Base-by-base conservation (phyloP, 1,140 invertebrate genomes). In the Drosophila neocordata region DNA sequence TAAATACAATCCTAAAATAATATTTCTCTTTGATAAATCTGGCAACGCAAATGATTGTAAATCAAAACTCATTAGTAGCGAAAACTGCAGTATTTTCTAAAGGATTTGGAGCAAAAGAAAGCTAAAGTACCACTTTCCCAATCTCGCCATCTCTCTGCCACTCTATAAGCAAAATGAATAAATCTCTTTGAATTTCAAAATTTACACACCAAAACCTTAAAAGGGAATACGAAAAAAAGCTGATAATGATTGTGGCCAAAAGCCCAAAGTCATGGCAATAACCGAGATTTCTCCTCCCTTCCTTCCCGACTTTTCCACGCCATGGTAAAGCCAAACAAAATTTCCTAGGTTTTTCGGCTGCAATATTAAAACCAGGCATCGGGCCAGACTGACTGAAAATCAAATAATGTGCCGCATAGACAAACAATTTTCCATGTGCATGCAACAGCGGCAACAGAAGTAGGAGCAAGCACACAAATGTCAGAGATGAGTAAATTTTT, bases 231-330 rank as follows among this genome's bases (percentile, higher is more conserved):
- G 5, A 78, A 79, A 70, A 65, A 87, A 85, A 84, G 87, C 81
- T 85, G 82, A 85, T 85, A 87, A 85, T 85, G 82, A 85, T 88
- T 85, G 82, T 85, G 83, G 83, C 82, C 72, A 51, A 64, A 56
- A 74, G 73, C 74, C 52, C 13, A 72, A 56, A 84, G 44, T 56
- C 74, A 82, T 78, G 74, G 74, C 78, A 85, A 85, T 88, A 85
- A 85, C 82, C 75, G 74, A 83, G 41, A 48, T 48, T 48, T 9
- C 41, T 8, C 41, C 2, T 1, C 82, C 63, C 68, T 73, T 64
- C 68, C 68, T 64, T 65, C 73, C n/a, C n/a, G n/a, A n/a, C n/a
- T n/a, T 69, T 77, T 75, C 69, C 18, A 31, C 24, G 37, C 27
- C 41, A 48, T 31, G 20, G 35, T 7, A 44, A 24, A 31, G 53